Percentiles rank a stretch among this genome's conserved stretches.
These are phyloP conservation scores for Blennius ocellaris DNA, from an alignment of 2,113 vertebrate species.

Conservation along the genomic window DNA sequence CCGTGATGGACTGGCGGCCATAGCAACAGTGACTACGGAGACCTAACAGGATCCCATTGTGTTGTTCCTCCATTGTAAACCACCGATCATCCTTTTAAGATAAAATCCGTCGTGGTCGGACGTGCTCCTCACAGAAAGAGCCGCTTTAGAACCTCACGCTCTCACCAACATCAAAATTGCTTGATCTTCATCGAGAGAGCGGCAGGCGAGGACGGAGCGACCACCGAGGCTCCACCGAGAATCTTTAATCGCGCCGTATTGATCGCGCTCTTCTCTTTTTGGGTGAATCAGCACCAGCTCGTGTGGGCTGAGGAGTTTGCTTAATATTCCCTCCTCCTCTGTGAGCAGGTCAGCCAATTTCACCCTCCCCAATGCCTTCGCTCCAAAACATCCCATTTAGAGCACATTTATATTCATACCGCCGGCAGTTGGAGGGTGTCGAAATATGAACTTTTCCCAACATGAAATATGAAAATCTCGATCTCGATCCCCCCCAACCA, in stretches of 20 bases:
- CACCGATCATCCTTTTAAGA: not conserved
- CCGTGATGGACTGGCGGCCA: not conserved
- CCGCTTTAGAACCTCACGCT: no score
- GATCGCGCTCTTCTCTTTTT: conserved; percentile 53
- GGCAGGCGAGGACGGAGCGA: conserved; percentile 26
- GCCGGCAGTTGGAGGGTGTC: conserved; percentile 29
- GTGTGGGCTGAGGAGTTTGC: conserved; percentile 57
- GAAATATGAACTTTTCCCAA: conserved; percentile 56
- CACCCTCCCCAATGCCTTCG: conserved; percentile 46
- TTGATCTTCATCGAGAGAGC: conserved; percentile 32
- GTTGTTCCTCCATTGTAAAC: not conserved
- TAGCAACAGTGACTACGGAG: not conserved
- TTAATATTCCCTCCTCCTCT: conserved; percentile 63
- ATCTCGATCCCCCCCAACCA: no score
- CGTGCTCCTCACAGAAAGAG: not conserved
- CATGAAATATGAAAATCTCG: conserved; percentile 31
- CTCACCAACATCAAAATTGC: conserved; percentile 19
- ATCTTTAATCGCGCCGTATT: conserved; percentile 52
- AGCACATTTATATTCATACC: conserved; percentile 68
- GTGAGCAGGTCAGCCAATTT: conserved; percentile 63
- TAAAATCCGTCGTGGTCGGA: conserved; percentile 2
- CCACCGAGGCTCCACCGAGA: conserved; percentile 24
- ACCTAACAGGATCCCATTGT: not conserved
- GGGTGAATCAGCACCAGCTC: conserved; percentile 69
- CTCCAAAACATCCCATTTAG: conserved; percentile 69